Conservation (phyloP, 2,888 invertebrate species). For the Phyllotreta cruciferae region DNA sequence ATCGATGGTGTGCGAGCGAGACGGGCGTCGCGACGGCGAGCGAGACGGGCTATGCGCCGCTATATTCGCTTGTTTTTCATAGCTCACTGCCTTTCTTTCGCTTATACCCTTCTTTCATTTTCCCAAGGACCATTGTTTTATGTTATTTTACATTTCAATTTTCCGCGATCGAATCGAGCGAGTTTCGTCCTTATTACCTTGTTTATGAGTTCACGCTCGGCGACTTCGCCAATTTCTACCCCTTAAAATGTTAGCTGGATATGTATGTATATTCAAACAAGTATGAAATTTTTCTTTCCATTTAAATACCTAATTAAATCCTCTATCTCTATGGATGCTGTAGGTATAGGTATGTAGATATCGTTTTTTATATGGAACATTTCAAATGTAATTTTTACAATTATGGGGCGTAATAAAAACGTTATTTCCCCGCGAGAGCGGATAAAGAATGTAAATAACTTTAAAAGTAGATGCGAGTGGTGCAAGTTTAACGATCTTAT, state of each 20-base stretch:
- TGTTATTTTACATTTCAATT: slow-evolving; percentile 46
- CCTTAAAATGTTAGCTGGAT: slow-evolving; percentile 24
- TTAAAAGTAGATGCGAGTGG: slow-evolving; percentile 29
- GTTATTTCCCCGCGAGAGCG: not conserved
- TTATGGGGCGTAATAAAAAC: not conserved
- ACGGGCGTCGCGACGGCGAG: slow-evolving; percentile 8
- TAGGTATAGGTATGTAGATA: not conserved
- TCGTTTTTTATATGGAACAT: too few species aligned
- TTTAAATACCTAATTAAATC: too few species aligned
- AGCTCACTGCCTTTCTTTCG: slow-evolving; percentile 40
- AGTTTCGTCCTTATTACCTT: slow-evolving; percentile 38
- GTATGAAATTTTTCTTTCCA: too few species aligned
- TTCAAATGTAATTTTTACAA: too few species aligned
- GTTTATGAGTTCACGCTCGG: slow-evolving; percentile 16
- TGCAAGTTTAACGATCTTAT: slow-evolving; percentile 38
- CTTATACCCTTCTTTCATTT: slow-evolving; percentile 45
- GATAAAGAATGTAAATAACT: slow-evolving; percentile 16
- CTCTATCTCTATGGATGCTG: too few species aligned
- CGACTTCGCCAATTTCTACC: slow-evolving; percentile 19
- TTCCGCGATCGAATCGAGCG: slow-evolving; percentile 31
- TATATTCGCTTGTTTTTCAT: slow-evolving; percentile 38
- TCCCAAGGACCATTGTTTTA: slow-evolving; percentile 43
- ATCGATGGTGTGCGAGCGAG: slow-evolving; percentile 38
- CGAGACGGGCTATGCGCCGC: slow-evolving; percentile 24
- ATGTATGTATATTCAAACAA: not conserved